These are phyloP conservation scores for Crambe crambe DNA, from an alignment of 37 sponge, comb jelly and placozoan species.

Conservation along the genomic window DNA sequence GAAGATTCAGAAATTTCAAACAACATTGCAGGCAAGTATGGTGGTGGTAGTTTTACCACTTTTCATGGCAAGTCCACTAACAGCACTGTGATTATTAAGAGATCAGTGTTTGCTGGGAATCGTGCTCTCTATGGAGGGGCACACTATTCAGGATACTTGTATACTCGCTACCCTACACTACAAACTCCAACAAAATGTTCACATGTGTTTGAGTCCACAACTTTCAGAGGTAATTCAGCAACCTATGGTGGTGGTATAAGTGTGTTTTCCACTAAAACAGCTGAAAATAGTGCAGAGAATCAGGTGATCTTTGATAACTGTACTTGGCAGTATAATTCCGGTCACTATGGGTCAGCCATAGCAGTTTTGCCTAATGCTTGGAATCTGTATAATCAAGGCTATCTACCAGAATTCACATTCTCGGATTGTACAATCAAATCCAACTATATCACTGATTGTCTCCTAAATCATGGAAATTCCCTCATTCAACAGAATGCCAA, in stretches of 20 bases:
- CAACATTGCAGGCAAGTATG: neutral
- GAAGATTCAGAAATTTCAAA: neutral
- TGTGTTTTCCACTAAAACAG: neutral
- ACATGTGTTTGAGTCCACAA: neutral
- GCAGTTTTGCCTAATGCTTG: neutral
- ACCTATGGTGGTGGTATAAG: neutral
- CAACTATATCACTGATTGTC: neutral
- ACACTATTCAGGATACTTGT: constrained; percentile 1
- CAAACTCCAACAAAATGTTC: constrained; percentile 7
- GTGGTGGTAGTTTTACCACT: neutral
- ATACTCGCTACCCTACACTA: neutral
- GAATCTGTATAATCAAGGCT: neutral
- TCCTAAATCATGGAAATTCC: too few species aligned
- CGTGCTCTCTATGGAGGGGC: neutral
- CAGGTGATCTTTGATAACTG: neutral
- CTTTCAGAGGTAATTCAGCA: neutral
- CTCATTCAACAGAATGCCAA: neutral
- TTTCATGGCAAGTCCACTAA: neutral
- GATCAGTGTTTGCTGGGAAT: neutral
- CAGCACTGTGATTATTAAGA: neutral
- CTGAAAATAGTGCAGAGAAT: neutral
- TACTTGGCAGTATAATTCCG: constrained; percentile 4
- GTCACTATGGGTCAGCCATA: too few species aligned
- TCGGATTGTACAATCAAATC: neutral
- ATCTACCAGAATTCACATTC: constrained; percentile 8